Evolutionary conservation across 2,113 vertebrate genomes (phyloP).

Genomic region (Catharus fuscescens): DNA sequence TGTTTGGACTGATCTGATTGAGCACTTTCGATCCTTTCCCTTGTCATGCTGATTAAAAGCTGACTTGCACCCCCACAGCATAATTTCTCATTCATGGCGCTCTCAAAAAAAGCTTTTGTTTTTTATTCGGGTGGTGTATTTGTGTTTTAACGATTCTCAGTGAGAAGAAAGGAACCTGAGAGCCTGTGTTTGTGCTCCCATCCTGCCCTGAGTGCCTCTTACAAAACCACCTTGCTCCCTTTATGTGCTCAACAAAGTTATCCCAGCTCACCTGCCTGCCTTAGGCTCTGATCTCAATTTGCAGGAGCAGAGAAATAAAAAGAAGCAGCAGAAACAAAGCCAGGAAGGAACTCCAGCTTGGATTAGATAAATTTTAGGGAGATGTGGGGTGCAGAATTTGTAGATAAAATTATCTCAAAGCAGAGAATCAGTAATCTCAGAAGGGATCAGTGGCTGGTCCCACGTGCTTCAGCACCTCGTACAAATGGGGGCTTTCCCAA

Average conservation of each 20-base stretch:
- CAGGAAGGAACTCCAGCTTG: neutral
- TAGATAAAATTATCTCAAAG: neutral
- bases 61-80: neutral
- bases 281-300: neutral
- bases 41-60: neutral
- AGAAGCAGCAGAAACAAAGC: neutral
- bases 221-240: fast-evolving
- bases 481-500: neutral
- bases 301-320: neutral
- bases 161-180: neutral
- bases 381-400: neutral
- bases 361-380: neutral
- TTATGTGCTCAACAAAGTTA: neutral
- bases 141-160: neutral
- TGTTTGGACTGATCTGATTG: neutral
- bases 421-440: neutral
- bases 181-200: neutral
- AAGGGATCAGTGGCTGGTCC: neutral
- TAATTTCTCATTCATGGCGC: neutral
- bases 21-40: neutral
- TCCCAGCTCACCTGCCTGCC: neutral
- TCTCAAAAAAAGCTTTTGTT: neutral
- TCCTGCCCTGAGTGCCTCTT: neutral
- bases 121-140: neutral
- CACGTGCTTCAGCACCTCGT: neutral